Base-by-base conservation (phyloP, 1,140 invertebrate genomes). In the Euwallacea fornicatus region DNA sequence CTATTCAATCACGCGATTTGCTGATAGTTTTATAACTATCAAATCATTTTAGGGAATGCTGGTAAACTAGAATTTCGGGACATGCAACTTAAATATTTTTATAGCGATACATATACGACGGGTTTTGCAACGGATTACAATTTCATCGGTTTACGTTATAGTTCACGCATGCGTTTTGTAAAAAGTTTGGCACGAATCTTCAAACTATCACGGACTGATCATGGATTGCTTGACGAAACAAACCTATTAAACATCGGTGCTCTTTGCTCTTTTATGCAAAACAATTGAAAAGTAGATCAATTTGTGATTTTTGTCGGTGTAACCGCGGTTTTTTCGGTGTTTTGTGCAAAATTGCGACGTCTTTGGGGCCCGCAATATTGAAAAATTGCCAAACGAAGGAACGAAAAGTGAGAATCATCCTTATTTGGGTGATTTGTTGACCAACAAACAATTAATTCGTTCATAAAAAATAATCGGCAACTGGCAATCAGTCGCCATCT, bases 401-500 rank as follows among this genome's bases (percentile, higher is more conserved):
- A 9, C 50, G 55, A n/a, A 60, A 46, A 56, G 54, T 56, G 54
- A 66, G 66, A 69, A 67, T 54, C 71, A 55, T 73, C 75, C 74
- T 77, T 75, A 74, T 76, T 74, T 76, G 69, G 76, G 76, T 74
- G 78, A 75, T 77, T 77, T 80, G 78, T 81, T 79, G 77, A 78
- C 72, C 74, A 79, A 79, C 74, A 80, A 79, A 78, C 75, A 50
- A 42, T 69, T 73, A 81, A 80, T 43, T 50, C 80, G 79, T 82
- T 82, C 79, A 82, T 84, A 81, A 83, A 82, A 82, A 81, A 84
- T 83, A 82, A 82, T 85, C 83, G 82, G 82, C 80, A 81, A 84
- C 82, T 82, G 78, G 75, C 79, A 78, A 78, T 79, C 81, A 80
- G 84, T 83, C 83, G 85, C 85, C 85, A 86, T 86, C 84, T 86